Evolutionary conservation across 2,888 invertebrate species (phyloP), one percentile per base, ranked within the genome.

Genomic region (Girardia tigrina): DNA sequence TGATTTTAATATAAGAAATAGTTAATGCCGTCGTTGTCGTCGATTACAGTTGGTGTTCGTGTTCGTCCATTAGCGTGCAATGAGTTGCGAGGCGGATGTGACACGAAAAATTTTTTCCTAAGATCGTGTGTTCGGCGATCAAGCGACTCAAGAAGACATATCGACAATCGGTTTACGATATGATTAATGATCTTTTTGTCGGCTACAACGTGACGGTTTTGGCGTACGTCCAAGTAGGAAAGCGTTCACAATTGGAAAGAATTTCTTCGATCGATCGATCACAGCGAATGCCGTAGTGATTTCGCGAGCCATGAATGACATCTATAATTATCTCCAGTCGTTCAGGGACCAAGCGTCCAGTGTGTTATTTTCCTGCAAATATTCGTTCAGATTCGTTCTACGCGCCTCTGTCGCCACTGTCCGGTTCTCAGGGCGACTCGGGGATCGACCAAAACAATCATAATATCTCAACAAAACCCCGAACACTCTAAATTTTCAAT

Each of bases 101-200:
- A 23, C n/a, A 56, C 56, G n/a, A 56, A 56, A 56, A n/a, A 56
- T 6, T 56, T n/a, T 56, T 56, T 20, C 56, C 23, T 56, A 20
- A 20, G 56, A 56, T 56, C 56, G 23, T 16, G 56, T 16, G 6
- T 56, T 56, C 23, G 23, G 56, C 23, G 56, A 56, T 56, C 8
- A 56, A 56, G 4, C 56, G n/a, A 56, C 56, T 12, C 56, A 56
- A 56, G 56, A 56, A 56, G 56, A 56, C n/a, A 56, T 56, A 56
- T 56, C n/a, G 23, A 56, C 23, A 2, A 4, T 56, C 56, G 6
- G 56, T 56, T 4, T 23, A 23, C 23, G 56, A 56, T 56, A 56
- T 56, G 56, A 56, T 56, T 8, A 56, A 56, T 56, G 23, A 56
- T 56, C 23, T 56, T 20, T 56, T 56, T 56, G 4, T 56, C 20